phyloP scores from a whole-genome alignment of 2,113 vertebrate species.

The Panurus biarmicus region DNA sequence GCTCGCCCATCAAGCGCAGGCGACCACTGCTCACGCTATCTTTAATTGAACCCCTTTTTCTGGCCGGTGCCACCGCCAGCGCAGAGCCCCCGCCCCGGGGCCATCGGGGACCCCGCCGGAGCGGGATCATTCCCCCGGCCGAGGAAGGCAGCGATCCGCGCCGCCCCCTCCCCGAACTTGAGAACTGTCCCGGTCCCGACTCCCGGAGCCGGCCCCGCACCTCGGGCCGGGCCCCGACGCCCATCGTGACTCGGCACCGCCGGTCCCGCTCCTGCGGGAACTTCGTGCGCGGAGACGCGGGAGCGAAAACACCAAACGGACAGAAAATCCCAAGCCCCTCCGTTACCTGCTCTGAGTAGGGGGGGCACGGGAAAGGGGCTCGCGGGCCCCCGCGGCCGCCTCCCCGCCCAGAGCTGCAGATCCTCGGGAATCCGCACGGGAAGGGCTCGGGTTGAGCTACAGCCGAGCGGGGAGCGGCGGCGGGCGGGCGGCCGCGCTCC shows the following conservation, averaged over 20 bases:
- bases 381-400: neutral
- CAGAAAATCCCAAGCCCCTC: neutral
- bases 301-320: neutral
- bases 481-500: neutral
- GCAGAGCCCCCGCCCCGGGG: neutral
- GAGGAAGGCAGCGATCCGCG: neutral
- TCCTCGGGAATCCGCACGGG: neutral
- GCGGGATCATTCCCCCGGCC: neutral
- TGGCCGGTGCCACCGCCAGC: neutral
- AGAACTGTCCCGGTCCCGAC: neutral
- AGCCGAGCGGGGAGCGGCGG: neutral
- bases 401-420: neutral
- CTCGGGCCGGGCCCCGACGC: neutral
- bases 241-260: constrained; percentile 31
- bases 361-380: neutral
- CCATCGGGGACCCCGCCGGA: neutral
- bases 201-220: neutral
- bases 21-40: neutral
- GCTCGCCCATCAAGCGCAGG: constrained; percentile 64
- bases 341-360: neutral
- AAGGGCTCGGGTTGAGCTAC: neutral
- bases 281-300: neutral
- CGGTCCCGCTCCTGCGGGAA: neutral
- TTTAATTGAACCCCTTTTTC: neutral
- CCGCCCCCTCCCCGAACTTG: neutral